Conservation (phyloP, 2,888 invertebrate species). For the Silvanus unidentatus region DNA sequence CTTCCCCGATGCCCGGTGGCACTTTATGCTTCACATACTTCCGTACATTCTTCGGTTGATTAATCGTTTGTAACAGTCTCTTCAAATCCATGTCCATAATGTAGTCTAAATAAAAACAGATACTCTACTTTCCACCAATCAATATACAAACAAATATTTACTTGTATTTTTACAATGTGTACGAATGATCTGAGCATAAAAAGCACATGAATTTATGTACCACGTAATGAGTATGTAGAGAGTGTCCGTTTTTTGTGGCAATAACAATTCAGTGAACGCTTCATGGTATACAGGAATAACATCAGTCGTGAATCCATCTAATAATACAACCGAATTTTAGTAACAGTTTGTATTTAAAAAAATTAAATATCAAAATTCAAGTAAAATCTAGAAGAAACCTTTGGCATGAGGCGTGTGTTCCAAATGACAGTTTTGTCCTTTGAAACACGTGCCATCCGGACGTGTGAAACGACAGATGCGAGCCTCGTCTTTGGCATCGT, state of each 20-base stretch:
- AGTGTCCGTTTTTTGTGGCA: constrained; percentile 19
- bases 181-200: constrained; percentile 23
- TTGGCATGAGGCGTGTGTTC: constrained; percentile 27
- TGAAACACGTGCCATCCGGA: constrained; percentile 29
- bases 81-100: constrained; percentile 20
- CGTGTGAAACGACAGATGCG: constrained; percentile 32
- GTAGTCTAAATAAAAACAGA: constrained; percentile 13
- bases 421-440: constrained; percentile 32
- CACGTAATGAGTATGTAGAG: constrained; percentile 26
- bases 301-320: constrained; percentile 35
- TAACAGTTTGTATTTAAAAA: too few species aligned
- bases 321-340: constrained; percentile 10
- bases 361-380: too few species aligned
- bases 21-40: constrained; percentile 27
- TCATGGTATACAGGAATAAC: constrained; percentile 19
- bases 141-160: constrained; percentile 11
- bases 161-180: constrained; percentile 15
- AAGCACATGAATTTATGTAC: constrained; percentile 23
- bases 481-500: constrained; percentile 34
- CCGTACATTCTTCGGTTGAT: constrained; percentile 14
- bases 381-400: constrained; percentile 19
- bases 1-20: constrained; percentile 29
- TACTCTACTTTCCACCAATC: constrained; percentile 9
- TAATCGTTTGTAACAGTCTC: constrained; percentile 20
- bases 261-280: constrained; percentile 17